Base-by-base conservation (phyloP, 2,888 invertebrate genomes). In the Callyntrura guangdongensis region DNA sequence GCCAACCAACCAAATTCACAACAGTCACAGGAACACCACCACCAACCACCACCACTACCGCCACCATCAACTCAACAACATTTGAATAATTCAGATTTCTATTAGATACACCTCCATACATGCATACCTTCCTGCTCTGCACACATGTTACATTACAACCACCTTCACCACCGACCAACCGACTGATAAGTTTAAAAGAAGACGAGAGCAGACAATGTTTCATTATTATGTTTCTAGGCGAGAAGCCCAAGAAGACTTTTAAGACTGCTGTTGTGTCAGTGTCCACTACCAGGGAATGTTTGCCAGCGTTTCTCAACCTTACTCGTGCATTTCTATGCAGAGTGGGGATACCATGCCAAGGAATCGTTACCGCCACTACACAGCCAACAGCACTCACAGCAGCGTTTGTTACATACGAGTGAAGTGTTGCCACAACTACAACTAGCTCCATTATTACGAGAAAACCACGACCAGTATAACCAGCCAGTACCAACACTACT, bases 241-340 rank as follows among this genome's bases (percentile, higher is more conserved):
- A 59, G 6, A 59, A 17, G 6, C n/a, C 14, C 17, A 59, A n/a
- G 59, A 59, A n/a, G 59, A 61, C 22, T 61, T 20, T 69, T 45
- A 14, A 67, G 27, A 67, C 25, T 1, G 67, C 14, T 53, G 64
- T 14, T 47, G 49, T 74, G 56, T 72, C 85, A 72, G 61, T 84
- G 89, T 84, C 85, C 49, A 81, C 20, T 22, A 25, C 86, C 81
- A 90, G 72, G 2, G 81, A 81, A 72, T 74, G 86, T 90, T 90
- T 90, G 90, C 36, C 85, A 85, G 53, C 56, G 47, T 27, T 53
- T 36, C 69, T 82, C 77, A 74, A 64, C 22, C 86, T 87, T 61
- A 82, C 90, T 82, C 86, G 69, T 61, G 56, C 81, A 86, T 90
- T 90, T 90, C 59, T 85, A 59, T 56, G 53, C 12, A n/a, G 20